Percentiles rank a stretch among this genome's conserved stretches.
These are phyloP conservation scores for Lagria hirta DNA, from an alignment of 2,888 invertebrate species.

Conservation along the genomic window DNA sequence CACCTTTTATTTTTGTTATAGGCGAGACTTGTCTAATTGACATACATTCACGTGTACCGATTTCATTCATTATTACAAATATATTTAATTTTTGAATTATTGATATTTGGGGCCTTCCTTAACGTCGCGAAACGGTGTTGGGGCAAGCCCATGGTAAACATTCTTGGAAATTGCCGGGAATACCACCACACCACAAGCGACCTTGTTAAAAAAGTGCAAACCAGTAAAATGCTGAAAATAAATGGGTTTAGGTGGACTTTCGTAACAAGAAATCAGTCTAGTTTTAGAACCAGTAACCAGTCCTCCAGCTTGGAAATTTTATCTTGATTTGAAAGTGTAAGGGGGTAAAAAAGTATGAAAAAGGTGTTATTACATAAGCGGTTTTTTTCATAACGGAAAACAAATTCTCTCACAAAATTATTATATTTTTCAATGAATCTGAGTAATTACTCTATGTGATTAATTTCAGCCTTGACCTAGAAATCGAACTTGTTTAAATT, in stretches of 20 bases:
- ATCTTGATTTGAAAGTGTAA: constrained; percentile 20
- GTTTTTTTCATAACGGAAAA: constrained; percentile 33
- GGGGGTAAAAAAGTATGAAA: constrained; percentile 20
- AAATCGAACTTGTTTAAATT: constrained; percentile 19
- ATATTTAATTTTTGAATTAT: too few relatives aligned
- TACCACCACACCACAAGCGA: constrained; percentile 8
- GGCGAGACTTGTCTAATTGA: too few relatives aligned
- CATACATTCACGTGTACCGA: too few relatives aligned
- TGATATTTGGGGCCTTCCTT: constrained; percentile 5
- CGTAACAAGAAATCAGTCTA: constrained; percentile 24
- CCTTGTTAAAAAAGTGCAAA: constrained; percentile 16
- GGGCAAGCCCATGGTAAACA: constrained; percentile 13
- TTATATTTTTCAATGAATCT: constrained; percentile 30
- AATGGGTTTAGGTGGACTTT: constrained; percentile 12
- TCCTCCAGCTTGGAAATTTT: constrained; percentile 26
- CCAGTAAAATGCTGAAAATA: constrained; percentile 19
- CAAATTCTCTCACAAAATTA: constrained; percentile 35
- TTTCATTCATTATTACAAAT: too few relatives aligned
- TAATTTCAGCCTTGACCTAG: constrained; percentile 28
- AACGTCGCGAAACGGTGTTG: constrained; percentile 9
- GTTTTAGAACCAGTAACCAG: constrained; percentile 25
- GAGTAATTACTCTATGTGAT: constrained; percentile 27
- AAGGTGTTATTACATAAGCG: constrained; percentile 32
- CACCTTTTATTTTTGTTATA: too few relatives aligned
- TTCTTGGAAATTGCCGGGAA: constrained; percentile 10